Evolutionary conservation across 2,888 invertebrate genomes (phyloP).

Genomic region (Branchellion lobata): DNA sequence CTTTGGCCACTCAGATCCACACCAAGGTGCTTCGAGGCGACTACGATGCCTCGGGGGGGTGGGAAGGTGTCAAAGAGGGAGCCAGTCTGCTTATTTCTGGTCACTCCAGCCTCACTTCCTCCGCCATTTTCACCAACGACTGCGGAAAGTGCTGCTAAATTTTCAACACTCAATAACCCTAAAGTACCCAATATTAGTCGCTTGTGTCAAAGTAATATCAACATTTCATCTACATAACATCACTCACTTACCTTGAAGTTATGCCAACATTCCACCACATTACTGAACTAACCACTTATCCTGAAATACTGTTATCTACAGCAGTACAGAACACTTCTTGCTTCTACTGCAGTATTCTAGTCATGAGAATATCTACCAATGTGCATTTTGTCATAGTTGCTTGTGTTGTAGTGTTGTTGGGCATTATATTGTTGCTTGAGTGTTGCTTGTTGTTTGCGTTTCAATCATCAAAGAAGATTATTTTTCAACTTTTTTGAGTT

Average conservation of each 20-base stretch:
- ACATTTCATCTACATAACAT: too few relatives aligned
- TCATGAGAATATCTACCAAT: too few relatives aligned
- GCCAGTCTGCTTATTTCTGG: conserved; percentile 15
- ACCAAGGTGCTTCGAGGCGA: conserved; percentile 87
- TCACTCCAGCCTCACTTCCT: conserved; percentile 4
- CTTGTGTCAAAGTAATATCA: too few relatives aligned
- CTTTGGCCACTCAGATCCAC: conserved; percentile 79
- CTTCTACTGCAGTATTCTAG: too few relatives aligned
- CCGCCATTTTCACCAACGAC: conserved; percentile 19
- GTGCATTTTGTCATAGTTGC: neutral
- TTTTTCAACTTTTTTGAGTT: neutral
- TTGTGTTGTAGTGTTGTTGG: conserved; percentile 3
- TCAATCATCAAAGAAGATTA: neutral
- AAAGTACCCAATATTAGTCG: too few relatives aligned
- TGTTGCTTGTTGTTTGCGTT: neutral
- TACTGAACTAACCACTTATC: too few relatives aligned
- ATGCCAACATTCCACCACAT: too few relatives aligned
- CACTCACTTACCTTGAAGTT: too few relatives aligned
- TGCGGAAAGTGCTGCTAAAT: conserved; percentile 35
- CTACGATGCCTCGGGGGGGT: conserved; percentile 72
- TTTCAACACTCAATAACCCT: too few relatives aligned
- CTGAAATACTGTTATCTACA: too few relatives aligned
- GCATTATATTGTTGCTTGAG: neutral
- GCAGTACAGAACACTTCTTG: too few relatives aligned
- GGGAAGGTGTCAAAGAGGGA: conserved; percentile 95